Evolutionary conservation across 64 coral and sea anemone genomes (phyloP).

Genomic region (Stichodactyla helianthus): DNA sequence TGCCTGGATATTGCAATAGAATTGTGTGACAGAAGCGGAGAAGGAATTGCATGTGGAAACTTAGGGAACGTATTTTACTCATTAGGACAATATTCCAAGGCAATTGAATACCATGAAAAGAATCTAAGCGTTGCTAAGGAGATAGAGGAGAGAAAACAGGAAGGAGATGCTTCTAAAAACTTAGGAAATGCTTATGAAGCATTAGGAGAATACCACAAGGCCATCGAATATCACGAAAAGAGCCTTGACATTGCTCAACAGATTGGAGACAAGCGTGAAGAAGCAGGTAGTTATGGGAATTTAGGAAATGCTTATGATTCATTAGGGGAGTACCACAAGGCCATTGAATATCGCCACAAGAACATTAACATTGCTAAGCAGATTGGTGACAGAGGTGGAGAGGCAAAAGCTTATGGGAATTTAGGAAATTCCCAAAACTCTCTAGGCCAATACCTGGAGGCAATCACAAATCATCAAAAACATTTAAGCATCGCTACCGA

Average conservation of each 20-base stretch:
- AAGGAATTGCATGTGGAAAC: background rate
- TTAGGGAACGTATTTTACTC: background rate
- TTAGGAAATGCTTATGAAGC: background rate
- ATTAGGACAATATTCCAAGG: background rate
- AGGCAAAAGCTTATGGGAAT: background rate
- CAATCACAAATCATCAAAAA: background rate
- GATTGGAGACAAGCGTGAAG: background rate
- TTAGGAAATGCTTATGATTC: background rate
- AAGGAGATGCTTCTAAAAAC: background rate
- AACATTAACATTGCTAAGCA: background rate
- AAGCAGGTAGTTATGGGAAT: background rate
- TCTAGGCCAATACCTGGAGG: background rate
- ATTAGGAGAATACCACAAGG: background rate
- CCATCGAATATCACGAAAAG: background rate
- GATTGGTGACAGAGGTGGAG: background rate
- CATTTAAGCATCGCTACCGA: background rate
- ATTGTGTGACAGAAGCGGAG: background rate
- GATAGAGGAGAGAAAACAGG: background rate
- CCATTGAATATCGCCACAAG: background rate
- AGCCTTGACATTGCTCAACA: background rate
- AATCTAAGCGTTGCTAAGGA: background rate
- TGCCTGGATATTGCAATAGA: too few species aligned
- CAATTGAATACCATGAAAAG: background rate
- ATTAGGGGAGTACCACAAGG: conserved; percentile 10
- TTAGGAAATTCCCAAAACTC: background rate